Conservation (phyloP, 2,113 vertebrate species). For the Vireo altiloquus region DNA sequence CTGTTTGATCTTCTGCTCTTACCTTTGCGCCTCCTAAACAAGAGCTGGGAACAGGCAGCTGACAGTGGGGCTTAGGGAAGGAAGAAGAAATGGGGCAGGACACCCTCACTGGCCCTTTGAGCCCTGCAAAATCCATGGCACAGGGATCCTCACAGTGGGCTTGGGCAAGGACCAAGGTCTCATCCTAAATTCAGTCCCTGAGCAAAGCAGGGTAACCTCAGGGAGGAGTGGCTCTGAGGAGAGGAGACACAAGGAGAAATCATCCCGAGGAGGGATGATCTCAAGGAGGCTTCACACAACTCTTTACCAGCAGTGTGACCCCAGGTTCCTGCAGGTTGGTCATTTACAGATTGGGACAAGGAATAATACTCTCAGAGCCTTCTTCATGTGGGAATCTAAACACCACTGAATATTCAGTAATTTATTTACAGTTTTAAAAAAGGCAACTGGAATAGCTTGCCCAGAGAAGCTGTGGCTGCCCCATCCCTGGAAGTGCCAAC, state of each 20-base stretch:
- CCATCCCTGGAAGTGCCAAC: background rate
- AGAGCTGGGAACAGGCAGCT: background rate
- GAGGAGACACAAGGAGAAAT: background rate
- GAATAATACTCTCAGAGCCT: background rate
- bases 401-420: background rate
- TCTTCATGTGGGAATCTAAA: background rate
- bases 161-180: background rate
- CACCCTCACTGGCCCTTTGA: no score
- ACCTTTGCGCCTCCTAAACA: background rate
- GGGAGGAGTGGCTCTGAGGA: background rate
- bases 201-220: background rate
- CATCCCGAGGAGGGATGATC: no score
- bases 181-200: background rate
- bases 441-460: background rate
- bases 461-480: background rate
- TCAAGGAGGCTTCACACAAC: background rate
- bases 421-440: background rate
- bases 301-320: background rate
- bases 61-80: fast-evolving
- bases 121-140: background rate
- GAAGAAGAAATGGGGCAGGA: background rate
- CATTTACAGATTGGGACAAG: background rate
- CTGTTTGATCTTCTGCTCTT: constrained; percentile 26
- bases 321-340: background rate
- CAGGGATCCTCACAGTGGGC: no score